Evolutionary conservation across 2,888 invertebrate species (phyloP), one percentile per base, ranked within the genome.

Genomic region (Xestoiulus laeticollis): DNA sequence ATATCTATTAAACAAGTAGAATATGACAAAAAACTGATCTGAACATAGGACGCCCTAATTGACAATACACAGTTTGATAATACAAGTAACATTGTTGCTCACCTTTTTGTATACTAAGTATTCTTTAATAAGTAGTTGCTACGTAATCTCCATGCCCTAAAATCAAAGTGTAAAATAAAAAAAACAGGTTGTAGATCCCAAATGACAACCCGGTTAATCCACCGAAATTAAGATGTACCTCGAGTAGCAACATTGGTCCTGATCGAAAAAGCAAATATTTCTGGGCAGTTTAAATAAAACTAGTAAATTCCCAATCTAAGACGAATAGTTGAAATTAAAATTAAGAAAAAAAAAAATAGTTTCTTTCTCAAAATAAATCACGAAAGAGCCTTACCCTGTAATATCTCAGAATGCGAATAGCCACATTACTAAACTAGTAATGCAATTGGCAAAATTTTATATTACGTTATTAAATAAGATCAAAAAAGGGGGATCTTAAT

Each of bases 331-430:
- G 14, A 3, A 48, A 48, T 14, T 68, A 59, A 59, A n/a, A n/a
- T n/a, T n/a, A 68, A 68, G 10, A 30, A 78, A n/a, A 2, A 30
- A 78, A 78, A 14, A 10, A 78, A 78, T 30, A 14, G 30, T 14
- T 6, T 12, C 26, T 30, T 1, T 14, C 14, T 30, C 30, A 30
- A 12, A 12, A 78, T 14, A 68, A 68, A 68, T 68, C 22, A 22
- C 30, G 22, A 78, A 78, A 30, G 78, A 78, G 78, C 14, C 78
- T 78, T 78, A 78, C 78, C 78, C 78, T 78, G 78, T 78, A 78
- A 78, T 78, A 78, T 78, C 78, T 78, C 78, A 78, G 19, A 22
- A 30, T 26, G 22, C 26, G 10, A 26, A 30, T 30, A 30, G 78
- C 26, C 78, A 30, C 26, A 30, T 12, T 78, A 30, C 78, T 78